Evolutionary conservation across 35 echinoderm and acorn worm genomes (phyloP), one percentile per base, ranked within the genome.

Genomic region (Ophioderma brevispina): DNA sequence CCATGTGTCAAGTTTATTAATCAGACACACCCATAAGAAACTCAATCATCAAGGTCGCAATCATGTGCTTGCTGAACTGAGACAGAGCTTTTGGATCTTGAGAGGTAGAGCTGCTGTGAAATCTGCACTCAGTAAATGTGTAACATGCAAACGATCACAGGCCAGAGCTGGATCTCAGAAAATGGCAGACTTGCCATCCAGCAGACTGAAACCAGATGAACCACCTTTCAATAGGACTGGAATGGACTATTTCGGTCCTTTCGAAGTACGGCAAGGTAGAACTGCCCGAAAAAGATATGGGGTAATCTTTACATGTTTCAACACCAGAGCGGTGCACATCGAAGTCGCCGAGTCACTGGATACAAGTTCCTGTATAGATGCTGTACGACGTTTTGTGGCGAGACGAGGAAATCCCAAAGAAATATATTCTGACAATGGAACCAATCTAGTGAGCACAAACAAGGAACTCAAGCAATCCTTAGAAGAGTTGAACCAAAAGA

Each of bases 361-460:
- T 31, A 94, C 76, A 1, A 50, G 56, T 35, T 86, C 89, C 2
- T 91, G 88, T 33, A 92, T 85, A 37, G 78, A 85, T 90, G 87
- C 80, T 59, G 40, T 94, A 25, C 43, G 89, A n/a, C 23, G 88
- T 31, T 91, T 91, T 39, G 42, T 94, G 2, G 42, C 81, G 19
- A 55, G 80, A 32, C 83, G 87, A 63, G 82, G 30, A 32, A 13
- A 11, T 35, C 35, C 89, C 0, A 82, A 36, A n/a, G 49, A 34
- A 38, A 91, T 94, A 33, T 30, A 84, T 31, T 80, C 81, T 0
- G 88, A 91, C 38, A 94, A 91, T 49, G 84, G 88, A 13, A 80
- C 82, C 38, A 90, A 94, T 76, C 78, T 94, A 80, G 87, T 94
- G 0, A 80, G 87, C 8, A 64, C 87, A 46, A 81, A 90, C 11